Conservation (phyloP, 2,888 invertebrate species). For the Apeira syringaria region DNA sequence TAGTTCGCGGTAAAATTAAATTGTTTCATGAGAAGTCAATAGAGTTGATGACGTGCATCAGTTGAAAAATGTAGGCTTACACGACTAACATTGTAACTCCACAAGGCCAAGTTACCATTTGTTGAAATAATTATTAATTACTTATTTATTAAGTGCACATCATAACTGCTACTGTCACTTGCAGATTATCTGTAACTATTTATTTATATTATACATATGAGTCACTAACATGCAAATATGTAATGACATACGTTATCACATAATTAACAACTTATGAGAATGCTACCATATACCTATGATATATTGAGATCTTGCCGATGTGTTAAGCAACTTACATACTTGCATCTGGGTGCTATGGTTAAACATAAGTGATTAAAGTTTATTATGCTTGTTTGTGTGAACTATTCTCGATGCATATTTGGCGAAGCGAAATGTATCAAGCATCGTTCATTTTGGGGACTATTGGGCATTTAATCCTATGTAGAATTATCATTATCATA, state of each 20-base stretch:
- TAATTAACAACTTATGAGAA: slow-evolving; percentile 74
- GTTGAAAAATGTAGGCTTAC: slow-evolving; percentile 76
- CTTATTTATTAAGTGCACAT: slow-evolving; percentile 75
- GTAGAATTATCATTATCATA: slow-evolving; percentile 82
- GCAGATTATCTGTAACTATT: slow-evolving; percentile 81
- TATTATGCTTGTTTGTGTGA: slow-evolving; percentile 79
- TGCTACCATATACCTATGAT: slow-evolving; percentile 62
- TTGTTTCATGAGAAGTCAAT: slow-evolving; percentile 52
- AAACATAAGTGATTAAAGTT: slow-evolving; percentile 75
- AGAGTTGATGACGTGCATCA: slow-evolving; percentile 82
- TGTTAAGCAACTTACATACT: slow-evolving; percentile 80
- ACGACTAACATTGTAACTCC: slow-evolving; percentile 81
- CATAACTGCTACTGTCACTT: slow-evolving; percentile 81
- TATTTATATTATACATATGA: slow-evolving; percentile 83
- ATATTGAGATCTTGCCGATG: slow-evolving; percentile 57
- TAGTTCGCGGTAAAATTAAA: slow-evolving; percentile 51
- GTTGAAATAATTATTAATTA: slow-evolving; percentile 70
- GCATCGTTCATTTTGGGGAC: slow-evolving; percentile 76
- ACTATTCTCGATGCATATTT: slow-evolving; percentile 63
- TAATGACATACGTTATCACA: slow-evolving; percentile 76
- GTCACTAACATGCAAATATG: slow-evolving; percentile 84
- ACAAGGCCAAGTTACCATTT: slow-evolving; percentile 84
- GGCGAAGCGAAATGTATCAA: slow-evolving; percentile 61
- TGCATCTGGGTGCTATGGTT: slow-evolving; percentile 83
- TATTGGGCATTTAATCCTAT: slow-evolving; percentile 85